Conservation (phyloP, 1,140 invertebrate species). For the Psilanteris sp. region DNA sequence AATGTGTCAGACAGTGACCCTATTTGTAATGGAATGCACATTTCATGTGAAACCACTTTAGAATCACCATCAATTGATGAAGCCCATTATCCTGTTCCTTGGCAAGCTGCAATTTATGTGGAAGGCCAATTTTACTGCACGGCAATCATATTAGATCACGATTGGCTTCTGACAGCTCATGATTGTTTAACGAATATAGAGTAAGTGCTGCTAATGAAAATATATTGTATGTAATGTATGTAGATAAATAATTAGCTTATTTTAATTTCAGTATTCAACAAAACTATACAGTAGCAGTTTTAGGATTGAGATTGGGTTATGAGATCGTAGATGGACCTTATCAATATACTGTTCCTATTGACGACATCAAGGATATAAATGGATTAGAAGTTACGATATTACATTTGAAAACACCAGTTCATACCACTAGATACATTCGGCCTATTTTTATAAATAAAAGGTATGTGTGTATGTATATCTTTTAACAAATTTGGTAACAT, state of each 20-base stretch:
- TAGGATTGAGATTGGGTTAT: constrained; percentile 83
- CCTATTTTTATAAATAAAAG: constrained; percentile 79
- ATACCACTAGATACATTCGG: constrained; percentile 83
- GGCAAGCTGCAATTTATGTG: constrained; percentile 84
- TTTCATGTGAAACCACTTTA: constrained; percentile 70
- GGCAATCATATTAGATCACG: constrained; percentile 83
- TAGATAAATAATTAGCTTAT: too few relatives aligned
- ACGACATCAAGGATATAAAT: constrained; percentile 79
- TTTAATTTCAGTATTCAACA: constrained; percentile 79
- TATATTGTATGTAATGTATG: too few relatives aligned
- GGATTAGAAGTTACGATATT: constrained; percentile 81
- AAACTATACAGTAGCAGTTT: constrained; percentile 83
- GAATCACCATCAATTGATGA: constrained; percentile 49
- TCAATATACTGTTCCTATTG: constrained; percentile 83
- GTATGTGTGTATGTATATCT: constrained; percentile 54
- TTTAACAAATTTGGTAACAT: constrained; percentile 8
- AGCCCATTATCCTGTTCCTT: constrained; percentile 81
- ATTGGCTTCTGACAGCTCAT: constrained; percentile 83
- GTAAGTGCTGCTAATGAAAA: constrained; percentile 73
- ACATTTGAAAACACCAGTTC: constrained; percentile 80
- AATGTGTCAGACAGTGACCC: constrained; percentile 1
- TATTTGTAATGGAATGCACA: constrained; percentile 50
- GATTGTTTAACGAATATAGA: constrained; percentile 80
- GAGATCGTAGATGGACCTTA: constrained; percentile 82
- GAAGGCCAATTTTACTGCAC: constrained; percentile 84